Evolutionary conservation across 2,113 vertebrate species (phyloP).

Genomic region (Rhegmatorhina hoffmannsi): DNA sequence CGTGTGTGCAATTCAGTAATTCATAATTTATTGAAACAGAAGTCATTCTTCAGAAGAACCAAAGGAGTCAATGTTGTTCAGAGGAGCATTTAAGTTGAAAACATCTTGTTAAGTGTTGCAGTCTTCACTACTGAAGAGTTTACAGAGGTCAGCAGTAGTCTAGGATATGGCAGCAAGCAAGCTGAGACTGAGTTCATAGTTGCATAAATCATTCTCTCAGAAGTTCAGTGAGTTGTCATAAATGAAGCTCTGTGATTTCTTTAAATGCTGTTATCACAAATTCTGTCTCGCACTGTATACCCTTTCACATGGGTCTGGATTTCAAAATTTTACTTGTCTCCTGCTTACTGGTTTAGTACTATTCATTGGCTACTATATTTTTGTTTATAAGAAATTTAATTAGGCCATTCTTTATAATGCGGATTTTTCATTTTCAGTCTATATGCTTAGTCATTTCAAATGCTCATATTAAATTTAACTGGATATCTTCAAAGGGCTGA

Average conservation of each 20-base stretch:
- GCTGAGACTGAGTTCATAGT: not conserved
- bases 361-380: not conserved
- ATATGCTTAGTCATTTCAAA: not conserved
- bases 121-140: not conserved
- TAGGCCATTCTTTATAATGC: not conserved
- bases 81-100: not conserved
- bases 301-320: not conserved
- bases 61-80: not conserved
- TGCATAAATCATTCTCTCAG: not conserved
- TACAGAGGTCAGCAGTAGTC: not conserved
- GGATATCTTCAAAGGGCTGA: not conserved
- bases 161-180: not conserved
- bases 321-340: not conserved
- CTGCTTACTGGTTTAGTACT: not conserved
- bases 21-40: not conserved
- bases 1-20: not conserved
- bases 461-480: not conserved
- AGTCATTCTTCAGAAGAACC: not conserved
- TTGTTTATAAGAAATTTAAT: not conserved
- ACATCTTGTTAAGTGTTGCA: not conserved
- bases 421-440: not conserved
- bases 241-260: not conserved
- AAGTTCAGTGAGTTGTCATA: not conserved
- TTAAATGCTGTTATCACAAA: not conserved
- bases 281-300: not conserved